A percentile compares a stretch with the other conserved stretches of the same genome.
Conservation (phyloP, 2,113 vertebrate species). For the Callionymus lyra region DNA sequence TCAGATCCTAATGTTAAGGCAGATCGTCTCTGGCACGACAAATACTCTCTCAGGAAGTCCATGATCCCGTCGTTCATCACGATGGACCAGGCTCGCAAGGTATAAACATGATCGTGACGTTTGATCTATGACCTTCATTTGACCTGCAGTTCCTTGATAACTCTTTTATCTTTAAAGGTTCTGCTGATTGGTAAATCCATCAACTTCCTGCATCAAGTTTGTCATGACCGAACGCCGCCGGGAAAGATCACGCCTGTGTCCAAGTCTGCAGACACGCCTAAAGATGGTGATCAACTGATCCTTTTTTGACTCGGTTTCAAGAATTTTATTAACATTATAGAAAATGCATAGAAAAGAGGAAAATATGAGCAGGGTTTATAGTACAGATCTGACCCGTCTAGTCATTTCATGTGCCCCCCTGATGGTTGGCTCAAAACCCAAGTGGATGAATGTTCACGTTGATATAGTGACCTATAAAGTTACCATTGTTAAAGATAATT, state of each 20-base stretch:
- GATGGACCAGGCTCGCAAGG: slow-evolving; percentile 94
- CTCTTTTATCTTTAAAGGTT: slow-evolving; percentile 66
- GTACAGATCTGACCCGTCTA: too few relatives aligned
- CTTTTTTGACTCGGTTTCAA: too few relatives aligned
- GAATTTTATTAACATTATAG: too few relatives aligned
- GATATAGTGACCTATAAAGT: too few relatives aligned
- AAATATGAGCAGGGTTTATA: too few relatives aligned
- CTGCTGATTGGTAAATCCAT: slow-evolving; percentile 97
- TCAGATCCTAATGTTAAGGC: slow-evolving; percentile 95
- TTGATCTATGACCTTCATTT: too few relatives aligned
- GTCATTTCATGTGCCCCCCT: too few relatives aligned
- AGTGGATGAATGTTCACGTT: too few relatives aligned
- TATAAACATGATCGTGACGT: slow-evolving; percentile 32
- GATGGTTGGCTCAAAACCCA: too few relatives aligned
- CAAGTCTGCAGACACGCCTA: slow-evolving; percentile 78
- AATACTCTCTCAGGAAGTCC: slow-evolving; percentile 89
- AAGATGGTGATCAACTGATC: slow-evolving; percentile 85
- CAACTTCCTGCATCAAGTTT: slow-evolving; percentile 97
- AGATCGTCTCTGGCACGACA: slow-evolving; percentile 95
- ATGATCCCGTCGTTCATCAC: slow-evolving; percentile 98
- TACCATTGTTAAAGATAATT: too few relatives aligned
- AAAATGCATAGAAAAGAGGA: too few relatives aligned
- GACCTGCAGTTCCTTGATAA: too few relatives aligned
- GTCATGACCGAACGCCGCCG: slow-evolving; percentile 86
- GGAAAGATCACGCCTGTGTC: slow-evolving; percentile 79